Evolutionary conservation across 2,113 vertebrate genomes (phyloP).

Genomic region (Lates calcarifer): DNA sequence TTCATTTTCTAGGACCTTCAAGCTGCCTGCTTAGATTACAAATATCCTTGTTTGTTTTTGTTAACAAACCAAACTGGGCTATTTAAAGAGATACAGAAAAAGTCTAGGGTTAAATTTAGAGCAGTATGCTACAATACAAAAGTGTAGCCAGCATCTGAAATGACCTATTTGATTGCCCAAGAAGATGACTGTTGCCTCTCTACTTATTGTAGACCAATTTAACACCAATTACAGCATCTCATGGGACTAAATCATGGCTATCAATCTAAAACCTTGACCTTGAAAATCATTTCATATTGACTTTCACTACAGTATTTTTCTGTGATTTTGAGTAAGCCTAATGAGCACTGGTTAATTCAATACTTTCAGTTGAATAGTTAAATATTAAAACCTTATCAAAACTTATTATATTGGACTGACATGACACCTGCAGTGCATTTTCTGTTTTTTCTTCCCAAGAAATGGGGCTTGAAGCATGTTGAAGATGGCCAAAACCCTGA

Average conservation of each 20-base stretch:
- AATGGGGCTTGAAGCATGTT: background rate
- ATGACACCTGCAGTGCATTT: background rate
- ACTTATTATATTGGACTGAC: background rate
- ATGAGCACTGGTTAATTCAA: background rate
- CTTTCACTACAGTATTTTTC: background rate
- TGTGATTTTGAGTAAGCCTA: background rate
- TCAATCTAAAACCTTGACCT: background rate
- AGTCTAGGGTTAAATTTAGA: slow-evolving; percentile 10
- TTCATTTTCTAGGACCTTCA: slow-evolving; percentile 33
- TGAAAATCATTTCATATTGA: background rate
- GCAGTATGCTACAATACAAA: slow-evolving; percentile 2
- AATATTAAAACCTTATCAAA: background rate
- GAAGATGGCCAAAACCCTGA: slow-evolving; percentile 47
- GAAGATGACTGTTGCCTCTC: slow-evolving; percentile 33
- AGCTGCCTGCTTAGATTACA: background rate
- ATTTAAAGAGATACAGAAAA: slow-evolving; percentile 15
- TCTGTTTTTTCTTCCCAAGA: background rate
- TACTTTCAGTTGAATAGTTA: background rate
- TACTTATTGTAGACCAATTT: slow-evolving; percentile 18
- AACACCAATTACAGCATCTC: slow-evolving; percentile 30
- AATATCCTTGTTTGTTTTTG: slow-evolving; percentile 27
- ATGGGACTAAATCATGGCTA: background rate
- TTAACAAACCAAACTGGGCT: slow-evolving; percentile 43
- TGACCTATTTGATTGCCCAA: slow-evolving; percentile 25
- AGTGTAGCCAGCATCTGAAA: slow-evolving; percentile 1